Evolutionary conservation across 2,113 vertebrate genomes (phyloP).

Genomic region (Desmodus rotundus): DNA sequence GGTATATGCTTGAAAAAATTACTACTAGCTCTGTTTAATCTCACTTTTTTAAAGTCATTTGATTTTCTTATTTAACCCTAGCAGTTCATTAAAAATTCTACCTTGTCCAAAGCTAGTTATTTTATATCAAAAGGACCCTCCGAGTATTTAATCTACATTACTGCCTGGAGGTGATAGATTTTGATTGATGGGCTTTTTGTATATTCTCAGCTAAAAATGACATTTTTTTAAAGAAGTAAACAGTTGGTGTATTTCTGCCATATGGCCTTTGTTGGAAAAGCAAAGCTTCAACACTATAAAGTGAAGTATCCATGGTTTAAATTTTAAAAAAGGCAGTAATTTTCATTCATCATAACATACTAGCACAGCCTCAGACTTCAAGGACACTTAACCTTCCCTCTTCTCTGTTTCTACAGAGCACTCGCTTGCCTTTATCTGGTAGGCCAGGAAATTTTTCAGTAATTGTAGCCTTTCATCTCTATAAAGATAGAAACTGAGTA

Average conservation of each 20-base stretch:
- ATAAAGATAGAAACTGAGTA: neutral
- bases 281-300: neutral
- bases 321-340: neutral
- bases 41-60: neutral
- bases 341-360: slow-evolving; percentile 2
- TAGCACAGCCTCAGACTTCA: neutral
- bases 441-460: neutral
- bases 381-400: slow-evolving; percentile 23
- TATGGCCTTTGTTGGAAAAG: slow-evolving; percentile 13
- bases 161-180: neutral
- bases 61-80: neutral
- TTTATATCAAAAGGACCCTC: neutral
- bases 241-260: neutral
- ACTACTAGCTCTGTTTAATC: neutral
- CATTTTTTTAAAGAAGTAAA: neutral
- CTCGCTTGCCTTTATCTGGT: neutral
- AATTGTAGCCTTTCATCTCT: neutral
- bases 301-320: neutral
- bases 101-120: neutral
- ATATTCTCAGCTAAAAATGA: neutral
- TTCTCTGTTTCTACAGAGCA: slow-evolving; percentile 9
- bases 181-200: neutral
- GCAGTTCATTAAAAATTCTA: slow-evolving; percentile 4
- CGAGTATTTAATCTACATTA: slow-evolving; percentile 11
- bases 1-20: neutral